Percentiles rank a stretch among this genome's conserved stretches.
These are phyloP conservation scores for Hermaeophaga mercurialis DNA, from an alignment of 2,888 invertebrate genomes.

Conservation along the genomic window DNA sequence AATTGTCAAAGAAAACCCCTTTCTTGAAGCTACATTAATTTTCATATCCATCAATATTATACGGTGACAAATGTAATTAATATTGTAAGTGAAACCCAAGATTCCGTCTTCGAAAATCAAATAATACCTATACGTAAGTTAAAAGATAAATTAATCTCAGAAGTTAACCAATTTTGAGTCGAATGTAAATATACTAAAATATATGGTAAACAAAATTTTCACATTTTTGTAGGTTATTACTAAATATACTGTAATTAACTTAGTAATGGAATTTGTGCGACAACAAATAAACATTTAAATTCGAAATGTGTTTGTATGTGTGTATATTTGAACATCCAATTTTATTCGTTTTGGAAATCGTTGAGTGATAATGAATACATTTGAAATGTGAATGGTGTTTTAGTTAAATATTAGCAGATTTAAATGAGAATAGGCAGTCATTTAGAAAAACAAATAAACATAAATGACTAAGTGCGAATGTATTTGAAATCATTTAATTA, in stretches of 20 bases:
- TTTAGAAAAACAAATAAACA: background rate
- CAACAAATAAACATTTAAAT: background rate
- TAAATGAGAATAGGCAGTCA: background rate
- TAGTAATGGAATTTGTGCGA: background rate
- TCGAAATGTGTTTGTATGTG: background rate
- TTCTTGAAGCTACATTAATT: too few species aligned
- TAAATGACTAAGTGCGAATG: too few species aligned
- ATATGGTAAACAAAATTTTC: background rate
- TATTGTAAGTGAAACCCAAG: too few species aligned
- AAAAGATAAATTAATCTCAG: too few species aligned
- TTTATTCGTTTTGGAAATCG: background rate
- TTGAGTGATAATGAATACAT: background rate
- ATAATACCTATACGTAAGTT: too few species aligned
- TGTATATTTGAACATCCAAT: background rate
- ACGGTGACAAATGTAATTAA: too few species aligned
- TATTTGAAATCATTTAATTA: too few species aligned
- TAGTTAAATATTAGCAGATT: background rate
- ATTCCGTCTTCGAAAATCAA: too few species aligned
- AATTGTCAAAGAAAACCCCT: too few species aligned
- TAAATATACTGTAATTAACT: background rate
- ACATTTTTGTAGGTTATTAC: background rate
- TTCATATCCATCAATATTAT: too few species aligned
- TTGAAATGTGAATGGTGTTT: background rate
- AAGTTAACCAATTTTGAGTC: too few species aligned
- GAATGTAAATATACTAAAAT: too few species aligned